Conservation (phyloP, 2,888 invertebrate genomes). For the Acanthoscelides obtectus region DNA sequence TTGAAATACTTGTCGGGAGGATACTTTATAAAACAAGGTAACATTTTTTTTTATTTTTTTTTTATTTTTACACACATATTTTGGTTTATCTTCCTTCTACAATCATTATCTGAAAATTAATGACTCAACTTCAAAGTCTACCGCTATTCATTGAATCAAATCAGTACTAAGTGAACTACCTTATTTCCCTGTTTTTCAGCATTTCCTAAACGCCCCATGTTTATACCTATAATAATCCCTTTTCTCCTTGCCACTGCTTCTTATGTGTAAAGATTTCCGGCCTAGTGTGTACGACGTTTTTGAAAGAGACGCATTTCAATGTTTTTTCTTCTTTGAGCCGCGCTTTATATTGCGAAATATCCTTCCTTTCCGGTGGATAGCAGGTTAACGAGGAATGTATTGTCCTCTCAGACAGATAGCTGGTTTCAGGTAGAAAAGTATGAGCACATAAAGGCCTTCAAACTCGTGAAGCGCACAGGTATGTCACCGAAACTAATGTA, state of each 20-base stretch:
- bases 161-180: no score
- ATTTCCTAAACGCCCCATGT: no score
- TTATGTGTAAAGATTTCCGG: constrained; percentile 1
- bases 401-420: constrained; percentile 5
- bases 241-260: background rate
- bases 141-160: no score
- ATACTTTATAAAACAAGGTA: no score
- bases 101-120: no score
- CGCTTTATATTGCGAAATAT: constrained; percentile 24
- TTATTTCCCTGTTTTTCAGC: no score
- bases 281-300: background rate
- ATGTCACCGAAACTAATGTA: background rate
- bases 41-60: no score
- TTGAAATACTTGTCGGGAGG: no score
- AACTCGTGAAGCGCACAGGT: background rate
- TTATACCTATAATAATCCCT: no score
- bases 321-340: constrained; percentile 19
- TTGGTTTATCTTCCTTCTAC: no score
- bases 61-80: no score
- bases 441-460: background rate
- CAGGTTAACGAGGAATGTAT: constrained; percentile 18
- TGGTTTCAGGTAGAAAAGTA: background rate
- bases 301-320: constrained; percentile 24
- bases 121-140: no score
- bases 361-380: constrained; percentile 14